These are phyloP conservation scores for Rhizoglyphus robini DNA, from an alignment of 1,140 invertebrate genomes.

Conservation along the genomic window DNA sequence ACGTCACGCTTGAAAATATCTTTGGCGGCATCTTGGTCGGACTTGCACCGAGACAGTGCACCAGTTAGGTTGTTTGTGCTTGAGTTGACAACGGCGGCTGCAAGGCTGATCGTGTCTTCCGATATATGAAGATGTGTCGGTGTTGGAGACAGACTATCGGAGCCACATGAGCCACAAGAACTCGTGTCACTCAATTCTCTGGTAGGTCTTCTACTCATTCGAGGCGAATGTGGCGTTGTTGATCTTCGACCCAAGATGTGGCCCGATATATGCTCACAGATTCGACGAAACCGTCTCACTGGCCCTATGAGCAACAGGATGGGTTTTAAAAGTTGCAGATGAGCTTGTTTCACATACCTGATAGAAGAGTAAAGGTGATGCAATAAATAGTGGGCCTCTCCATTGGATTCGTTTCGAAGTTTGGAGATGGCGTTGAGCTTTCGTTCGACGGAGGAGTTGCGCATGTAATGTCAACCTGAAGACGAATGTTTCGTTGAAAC, in stretches of 20 bases:
- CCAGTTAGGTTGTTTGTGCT: conserved; percentile 16
- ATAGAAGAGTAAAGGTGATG: conserved; percentile 85
- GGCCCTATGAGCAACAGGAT: conserved; percentile 49
- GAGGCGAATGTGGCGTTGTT: conserved; percentile 41
- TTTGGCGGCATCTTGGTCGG: conserved; percentile 27
- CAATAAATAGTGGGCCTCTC: conserved; percentile 69
- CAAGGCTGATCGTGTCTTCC: conserved; percentile 24
- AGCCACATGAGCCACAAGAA: conserved; percentile 65
- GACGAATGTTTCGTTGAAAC: conserved; percentile 89
- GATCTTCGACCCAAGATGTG: conserved; percentile 51
- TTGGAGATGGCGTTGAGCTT: conserved; percentile 51
- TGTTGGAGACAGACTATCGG: conserved; percentile 48
- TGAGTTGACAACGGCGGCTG: background rate
- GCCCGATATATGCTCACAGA: conserved; percentile 89
- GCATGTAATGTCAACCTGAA: conserved; percentile 59
- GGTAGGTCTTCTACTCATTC: conserved; percentile 43
- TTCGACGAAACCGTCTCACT: conserved; percentile 78
- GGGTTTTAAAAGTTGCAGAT: background rate
- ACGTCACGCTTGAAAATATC: conserved; percentile 27
- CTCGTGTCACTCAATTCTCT: conserved; percentile 60
- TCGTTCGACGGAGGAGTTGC: conserved; percentile 43
- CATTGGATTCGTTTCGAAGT: conserved; percentile 30
- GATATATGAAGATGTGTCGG: conserved; percentile 25
- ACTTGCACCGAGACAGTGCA: conserved; percentile 27
- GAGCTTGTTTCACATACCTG: conserved; percentile 47